Evolutionary conservation across 2,113 vertebrate species (phyloP), one percentile per base, ranked within the genome.

Genomic region (Podarcis cretensis): DNA sequence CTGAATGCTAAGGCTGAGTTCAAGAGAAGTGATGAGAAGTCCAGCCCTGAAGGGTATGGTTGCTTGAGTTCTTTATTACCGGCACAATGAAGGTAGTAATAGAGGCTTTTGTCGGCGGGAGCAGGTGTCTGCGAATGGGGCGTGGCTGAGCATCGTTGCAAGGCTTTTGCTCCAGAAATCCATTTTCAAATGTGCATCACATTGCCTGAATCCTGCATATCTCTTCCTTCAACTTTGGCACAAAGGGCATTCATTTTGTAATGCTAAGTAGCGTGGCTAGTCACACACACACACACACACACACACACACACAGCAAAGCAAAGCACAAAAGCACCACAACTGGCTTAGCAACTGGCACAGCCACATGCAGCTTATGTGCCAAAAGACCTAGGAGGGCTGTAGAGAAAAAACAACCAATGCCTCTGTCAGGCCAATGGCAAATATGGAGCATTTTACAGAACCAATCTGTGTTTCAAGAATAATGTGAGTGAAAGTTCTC

Each of bases 121-220:
- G 68, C 23, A 8, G 63, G 66, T 25, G 13, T 54, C 3, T 79
- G n/a, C 69, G 40, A 59, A 63, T 14, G 40, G n/a, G 30, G 48
- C 5, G 10, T 68, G 68, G 65, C 94, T 94, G 12, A 69, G 88
- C 68, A 81, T 13, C 66, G 78, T 92, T 92, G 77, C 81, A 81
- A 85, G 40, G 40, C 89, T 94, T 95, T 90, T 89, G 88, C 69
- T 91, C 89, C 95, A 94, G 93, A 96, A 97, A 96, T 94, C 89
- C 95, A 94, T 94, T 96, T 95, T 94, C 93, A 21, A 54, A 93
- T 96, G 91, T 94, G 89, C 94, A 96, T 96, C 85, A 79, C 95
- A 89, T 91, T 92, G 96, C 90, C 93, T 92, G 90, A 94, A 95
- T 96, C 96, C 94, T 93, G 93, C 89, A 95, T 92, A 94, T 96